Percentiles rank a stretch among this genome's conserved stretches.
These are phyloP conservation scores for Anagyrus pseudococci DNA, from an alignment of 2,888 invertebrate species.

Conservation along the genomic window DNA sequence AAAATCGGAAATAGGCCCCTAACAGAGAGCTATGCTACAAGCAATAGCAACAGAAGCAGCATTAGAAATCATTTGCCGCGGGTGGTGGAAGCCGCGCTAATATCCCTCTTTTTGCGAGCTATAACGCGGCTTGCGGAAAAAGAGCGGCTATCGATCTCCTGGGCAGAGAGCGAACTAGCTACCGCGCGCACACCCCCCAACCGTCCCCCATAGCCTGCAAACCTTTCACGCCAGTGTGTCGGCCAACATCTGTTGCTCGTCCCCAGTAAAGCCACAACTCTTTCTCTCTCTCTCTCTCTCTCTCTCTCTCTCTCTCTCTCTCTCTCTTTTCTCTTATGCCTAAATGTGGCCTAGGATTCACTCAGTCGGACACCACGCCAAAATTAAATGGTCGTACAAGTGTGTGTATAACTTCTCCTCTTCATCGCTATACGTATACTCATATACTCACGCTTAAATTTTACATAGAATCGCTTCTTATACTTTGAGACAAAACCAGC, in stretches of 20 bases:
- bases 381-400: conserved; percentile 12
- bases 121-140: conserved; percentile 17
- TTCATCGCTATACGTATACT: background rate
- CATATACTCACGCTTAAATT: background rate
- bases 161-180: conserved; percentile 2
- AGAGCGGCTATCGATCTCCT: conserved; percentile 35
- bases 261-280: too few species aligned
- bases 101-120: conserved; percentile 30
- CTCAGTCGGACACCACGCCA: conserved; percentile 10
- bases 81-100: conserved; percentile 26
- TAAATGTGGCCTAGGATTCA: conserved; percentile 19
- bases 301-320: conserved; percentile 14
- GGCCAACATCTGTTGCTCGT: conserved; percentile 35
- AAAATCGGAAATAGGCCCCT: conserved; percentile 1
- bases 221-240: conserved; percentile 28
- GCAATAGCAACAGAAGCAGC: conserved; percentile 19
- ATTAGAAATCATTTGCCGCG: conserved; percentile 28
- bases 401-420: too few species aligned
- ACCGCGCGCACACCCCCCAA: too few species aligned
- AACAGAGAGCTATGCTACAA: conserved; percentile 4
- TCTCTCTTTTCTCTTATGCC: background rate
- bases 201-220: background rate
- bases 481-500: background rate
- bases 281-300: conserved; percentile 5
- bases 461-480: too few species aligned